Conservation (phyloP, 2,113 vertebrate species). For the Natator depressus region DNA sequence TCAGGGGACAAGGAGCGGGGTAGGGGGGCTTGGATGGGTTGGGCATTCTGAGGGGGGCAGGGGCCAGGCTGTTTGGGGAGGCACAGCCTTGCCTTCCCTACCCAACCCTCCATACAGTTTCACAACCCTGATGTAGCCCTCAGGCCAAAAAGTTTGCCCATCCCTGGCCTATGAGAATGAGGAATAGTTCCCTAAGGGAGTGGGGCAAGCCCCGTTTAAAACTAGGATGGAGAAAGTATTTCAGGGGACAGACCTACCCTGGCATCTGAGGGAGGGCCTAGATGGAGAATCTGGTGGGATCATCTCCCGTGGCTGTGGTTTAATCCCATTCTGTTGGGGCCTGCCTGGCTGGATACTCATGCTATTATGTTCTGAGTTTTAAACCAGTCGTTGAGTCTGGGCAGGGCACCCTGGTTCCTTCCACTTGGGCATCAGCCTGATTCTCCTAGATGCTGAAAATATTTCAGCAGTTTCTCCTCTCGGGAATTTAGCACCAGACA, state of each 20-base stretch:
- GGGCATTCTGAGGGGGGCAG: too few species aligned
- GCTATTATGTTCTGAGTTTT: background rate
- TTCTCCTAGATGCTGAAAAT: background rate
- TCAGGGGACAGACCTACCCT: background rate
- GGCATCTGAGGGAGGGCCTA: background rate
- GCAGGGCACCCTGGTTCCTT: background rate
- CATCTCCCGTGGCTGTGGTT: conserved; percentile 3
- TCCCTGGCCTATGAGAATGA: background rate
- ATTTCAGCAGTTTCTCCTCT: background rate
- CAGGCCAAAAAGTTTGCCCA: too few species aligned
- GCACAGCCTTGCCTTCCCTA: too few species aligned
- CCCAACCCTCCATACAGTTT: too few species aligned
- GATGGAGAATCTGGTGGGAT: background rate
- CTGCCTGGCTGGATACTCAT: background rate
- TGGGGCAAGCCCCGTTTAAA: background rate
- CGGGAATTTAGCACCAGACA: background rate
- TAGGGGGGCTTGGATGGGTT: too few species aligned
- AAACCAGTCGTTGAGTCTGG: rapidly evolving
- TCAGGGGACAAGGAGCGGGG: too few species aligned
- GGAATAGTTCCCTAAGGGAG: background rate
- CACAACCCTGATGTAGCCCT: too few species aligned
- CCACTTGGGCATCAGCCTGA: background rate
- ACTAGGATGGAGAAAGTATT: background rate
- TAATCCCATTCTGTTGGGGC: background rate
- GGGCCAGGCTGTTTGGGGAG: too few species aligned